Conservation (phyloP, 1,140 invertebrate genomes). For the Drosophila yakuba region DNA sequence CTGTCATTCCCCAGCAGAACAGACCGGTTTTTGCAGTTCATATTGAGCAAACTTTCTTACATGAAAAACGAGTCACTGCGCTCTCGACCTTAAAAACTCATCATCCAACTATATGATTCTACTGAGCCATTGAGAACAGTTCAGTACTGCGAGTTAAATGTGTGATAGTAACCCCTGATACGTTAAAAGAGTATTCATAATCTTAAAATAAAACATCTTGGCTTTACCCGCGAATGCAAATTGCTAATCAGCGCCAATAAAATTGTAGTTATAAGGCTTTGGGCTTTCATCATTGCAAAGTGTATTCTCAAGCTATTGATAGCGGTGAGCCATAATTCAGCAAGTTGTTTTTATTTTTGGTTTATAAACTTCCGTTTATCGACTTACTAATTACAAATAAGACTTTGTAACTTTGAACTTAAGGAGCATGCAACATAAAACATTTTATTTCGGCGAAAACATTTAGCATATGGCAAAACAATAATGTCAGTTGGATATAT, state of each 20-base stretch:
- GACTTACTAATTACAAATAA: background rate
- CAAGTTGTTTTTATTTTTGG: background rate
- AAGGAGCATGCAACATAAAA: background rate
- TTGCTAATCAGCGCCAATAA: background rate
- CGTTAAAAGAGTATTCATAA: background rate
- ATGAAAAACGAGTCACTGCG: slow-evolving; percentile 5
- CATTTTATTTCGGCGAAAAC: no score
- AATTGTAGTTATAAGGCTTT: background rate
- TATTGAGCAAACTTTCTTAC: no score
- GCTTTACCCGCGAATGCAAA: background rate
- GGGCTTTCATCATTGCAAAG: background rate
- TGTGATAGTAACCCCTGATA: background rate
- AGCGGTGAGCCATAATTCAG: background rate
- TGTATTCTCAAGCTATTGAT: background rate
- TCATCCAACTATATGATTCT: background rate
- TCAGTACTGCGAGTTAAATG: background rate
- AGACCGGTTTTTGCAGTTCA: slow-evolving; percentile 17
- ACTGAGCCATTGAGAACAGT: background rate
- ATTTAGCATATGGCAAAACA: background rate
- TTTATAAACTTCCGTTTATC: no score
- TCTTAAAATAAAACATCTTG: background rate
- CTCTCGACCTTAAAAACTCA: slow-evolving; percentile 11
- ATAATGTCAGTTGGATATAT: no score
- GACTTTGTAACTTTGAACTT: background rate
- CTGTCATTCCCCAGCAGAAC: background rate